Base-by-base conservation (phyloP, 2,797 vertebrate species). In the Neosilurus mollespiculum region DNA sequence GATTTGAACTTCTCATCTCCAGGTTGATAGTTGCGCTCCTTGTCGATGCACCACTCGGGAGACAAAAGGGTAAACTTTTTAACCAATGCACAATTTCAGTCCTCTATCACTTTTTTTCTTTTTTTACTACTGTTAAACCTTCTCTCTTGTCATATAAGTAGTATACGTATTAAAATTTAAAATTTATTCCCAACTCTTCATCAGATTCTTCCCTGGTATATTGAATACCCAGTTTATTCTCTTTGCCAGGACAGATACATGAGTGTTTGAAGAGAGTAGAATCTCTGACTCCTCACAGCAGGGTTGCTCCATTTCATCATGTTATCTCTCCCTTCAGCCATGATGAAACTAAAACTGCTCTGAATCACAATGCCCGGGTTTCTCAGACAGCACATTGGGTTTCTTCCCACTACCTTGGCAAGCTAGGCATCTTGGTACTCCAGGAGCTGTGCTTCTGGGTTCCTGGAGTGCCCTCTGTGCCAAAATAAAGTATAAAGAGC, bases 321-420 rank as follows among this genome's bases (percentile, higher is more conserved):
- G 89, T 87, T 81, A 87, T 88, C 80, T 62, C 82, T 70, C 89
- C 92, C 93, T 92, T 91, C 77, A 88, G 92, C 88, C 88, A 73
- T 91, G 91, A 92, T 92, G 93, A 90, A 91, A 92, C 83, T 80
- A 90, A 89, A 91, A 89, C 86, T 87, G 89, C 91, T 90, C 91
- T 93, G 91, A 92, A 93, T 94, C 93, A 93, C 91, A 88, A 86
- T 82, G 84, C 89, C 80, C 84, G 91, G 92, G 93, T 93, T 92
- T 93, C 89, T 88, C 89, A 91, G 90, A 88, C 89, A 91, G 92
- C 93, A 93, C 91, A 91, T 93, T 84, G 84, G 87, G 80, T 78
- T 53, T 87, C 80, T 87, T 80, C 78, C 85, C 86, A 72, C 66
- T 70, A 34, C 56, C 37, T 81, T 70, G 65, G 90, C 91, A 91